These are phyloP conservation scores for Ooceraea biroi DNA, from an alignment of 1,140 invertebrate genomes.

Conservation along the genomic window DNA sequence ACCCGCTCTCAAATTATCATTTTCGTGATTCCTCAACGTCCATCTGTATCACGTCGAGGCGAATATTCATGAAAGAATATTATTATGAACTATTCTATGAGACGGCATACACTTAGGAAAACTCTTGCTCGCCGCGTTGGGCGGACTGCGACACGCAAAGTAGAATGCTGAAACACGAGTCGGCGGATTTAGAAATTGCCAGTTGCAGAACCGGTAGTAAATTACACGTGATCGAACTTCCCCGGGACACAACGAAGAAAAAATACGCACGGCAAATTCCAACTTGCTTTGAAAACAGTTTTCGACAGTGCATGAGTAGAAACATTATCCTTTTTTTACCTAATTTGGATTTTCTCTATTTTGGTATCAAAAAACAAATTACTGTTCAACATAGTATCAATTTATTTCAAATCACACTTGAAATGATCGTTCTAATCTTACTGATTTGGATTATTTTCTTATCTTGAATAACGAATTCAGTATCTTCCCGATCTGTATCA, in stretches of 20 bases:
- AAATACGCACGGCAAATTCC: background rate
- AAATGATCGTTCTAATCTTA: too few species aligned
- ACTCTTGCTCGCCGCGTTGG: background rate
- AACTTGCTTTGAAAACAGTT: background rate
- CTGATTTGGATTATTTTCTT: too few species aligned
- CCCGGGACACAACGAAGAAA: too few species aligned
- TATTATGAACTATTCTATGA: background rate
- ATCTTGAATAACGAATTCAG: too few species aligned
- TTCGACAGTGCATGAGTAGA: background rate
- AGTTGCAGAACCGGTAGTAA: conserved; percentile 21
- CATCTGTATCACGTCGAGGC: background rate
- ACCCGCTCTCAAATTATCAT: background rate
- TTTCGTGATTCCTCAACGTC: conserved; percentile 1
- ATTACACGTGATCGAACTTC: background rate
- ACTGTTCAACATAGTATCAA: too few species aligned
- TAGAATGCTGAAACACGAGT: conserved; percentile 19
- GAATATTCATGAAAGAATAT: conserved; percentile 9
- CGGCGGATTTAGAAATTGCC: conserved; percentile 18
- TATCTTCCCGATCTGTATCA: too few species aligned
- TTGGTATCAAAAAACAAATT: too few species aligned
- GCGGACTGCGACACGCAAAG: background rate
- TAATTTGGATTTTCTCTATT: background rate
- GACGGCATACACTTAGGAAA: background rate
- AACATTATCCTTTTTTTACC: background rate
- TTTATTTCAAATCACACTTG: too few species aligned